Evolutionary conservation across 1,140 invertebrate genomes (phyloP), one percentile per base, ranked within the genome.

Genomic region (Drosophila biarmipes): DNA sequence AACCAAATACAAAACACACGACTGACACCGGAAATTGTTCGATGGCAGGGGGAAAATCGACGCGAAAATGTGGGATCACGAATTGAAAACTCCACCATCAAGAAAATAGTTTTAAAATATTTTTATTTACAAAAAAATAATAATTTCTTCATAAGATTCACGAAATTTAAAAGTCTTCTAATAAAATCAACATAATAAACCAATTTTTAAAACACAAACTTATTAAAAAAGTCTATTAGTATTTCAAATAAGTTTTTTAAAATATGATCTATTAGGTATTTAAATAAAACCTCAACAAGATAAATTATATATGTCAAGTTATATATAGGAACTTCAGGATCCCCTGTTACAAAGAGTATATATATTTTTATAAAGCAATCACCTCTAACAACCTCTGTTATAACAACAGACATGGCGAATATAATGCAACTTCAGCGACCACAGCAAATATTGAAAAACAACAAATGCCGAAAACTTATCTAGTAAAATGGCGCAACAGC

Each of bases 21-120:
- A 69, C 73, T 69, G 81, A 63, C 67, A 78, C 62, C 63, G 81
- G 67, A 85, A 85, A 78, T 86, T 73, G 73, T 69, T 63, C 63
- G 48, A 57, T 19, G 38, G 35, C 45, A 54, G 72, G 59, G 56
- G 38, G 46, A 57, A 64, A 64, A 73, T 74, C 53, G 69, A 56
- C 34, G 49, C 42, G 24, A 46, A 42, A 43, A 62, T 6, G 15
- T 31, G 27, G 21, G 11, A 31, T 11, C 15, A 24, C 21, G 38
- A 27, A 15, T 11, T 21, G 4, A 15, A 49, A 71, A 7, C 8
- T 43, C 0, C n/a, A 29, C n/a, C 17, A 15, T 12, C 24, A 31
- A 49, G 8, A 29, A 24, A 34, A 49, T 1, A 1, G 27, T 17
- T n/a, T 6, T 4, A 11, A 42, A 17, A 42, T 27, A 21, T 12